Evolutionary conservation across 2,113 vertebrate genomes (phyloP), one percentile per base, ranked within the genome.

Genomic region (Phrynosoma platyrhinos): DNA sequence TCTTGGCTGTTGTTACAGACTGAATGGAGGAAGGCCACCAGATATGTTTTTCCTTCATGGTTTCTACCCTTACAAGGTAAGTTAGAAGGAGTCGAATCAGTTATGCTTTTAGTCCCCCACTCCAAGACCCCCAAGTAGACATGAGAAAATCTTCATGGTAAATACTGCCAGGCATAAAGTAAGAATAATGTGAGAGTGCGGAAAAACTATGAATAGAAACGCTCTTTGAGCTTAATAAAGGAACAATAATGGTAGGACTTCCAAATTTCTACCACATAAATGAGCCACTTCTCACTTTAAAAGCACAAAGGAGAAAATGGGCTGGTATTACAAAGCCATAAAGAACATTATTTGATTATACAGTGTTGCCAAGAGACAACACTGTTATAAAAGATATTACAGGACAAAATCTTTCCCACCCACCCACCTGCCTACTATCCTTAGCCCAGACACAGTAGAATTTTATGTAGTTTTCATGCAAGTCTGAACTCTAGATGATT

Each of bases 251-350:
- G 47, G 27, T 32, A 8, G n/a, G 16, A 16, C 16, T 64, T 68
- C 82, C 30, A 79, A 62, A 40, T 83, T 87, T 53, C 68, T 66
- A 42, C 47, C 36, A n/a, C 77, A 77, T 53, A 81, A 89, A 88
- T 14, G n/a, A 71, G 30, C 25, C 13, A 27, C 53, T 71, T 78
- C 86, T 62, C 79, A 52, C 27, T 64, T 71, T 84, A 10, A 42
- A 90, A 83, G 47, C 75, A 55, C 40, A 74, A 84, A 79, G 81
- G 30, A 23, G 42, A 79, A 40, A 13, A n/a, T 68, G 62, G 58
- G 21, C 47, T 30, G 21, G 14, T 83, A 78, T 72, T 83, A 82
- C 42, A 72, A 82, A 86, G 72, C 13, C 62, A 42, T 82, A 66
- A 71, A 68, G 36, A 30, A 83, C 55, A 90, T 62, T 83, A 42